phyloP scores from a whole-genome alignment of 2,888 invertebrate genomes.

The Orthonychiurus folsomi region DNA sequence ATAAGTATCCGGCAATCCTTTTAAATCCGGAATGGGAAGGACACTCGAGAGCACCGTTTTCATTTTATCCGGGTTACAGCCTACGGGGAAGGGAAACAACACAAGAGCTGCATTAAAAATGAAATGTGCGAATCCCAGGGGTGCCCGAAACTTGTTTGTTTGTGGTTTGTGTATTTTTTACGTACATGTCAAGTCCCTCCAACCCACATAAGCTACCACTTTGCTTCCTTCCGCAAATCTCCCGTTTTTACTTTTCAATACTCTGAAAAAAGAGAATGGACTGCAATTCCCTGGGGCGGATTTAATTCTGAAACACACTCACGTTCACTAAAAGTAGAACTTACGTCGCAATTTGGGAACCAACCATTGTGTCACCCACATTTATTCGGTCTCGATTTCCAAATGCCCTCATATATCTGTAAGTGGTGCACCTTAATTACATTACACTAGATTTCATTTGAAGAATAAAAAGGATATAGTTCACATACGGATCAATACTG shows the following conservation, averaged over 20 bases:
- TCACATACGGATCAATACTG: slow-evolving; percentile 67
- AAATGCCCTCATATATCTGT: slow-evolving; percentile 50
- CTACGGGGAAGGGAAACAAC: too few relatives aligned
- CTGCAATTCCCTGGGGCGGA: too few relatives aligned
- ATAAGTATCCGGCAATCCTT: slow-evolving; percentile 37
- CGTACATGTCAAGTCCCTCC: slow-evolving; percentile 24
- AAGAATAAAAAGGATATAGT: too few relatives aligned
- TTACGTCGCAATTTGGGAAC: slow-evolving; percentile 44
- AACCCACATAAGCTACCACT: slow-evolving; percentile 34
- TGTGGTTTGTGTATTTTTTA: too few relatives aligned
- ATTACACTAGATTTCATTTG: too few relatives aligned
- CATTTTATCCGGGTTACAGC: slow-evolving; percentile 36
- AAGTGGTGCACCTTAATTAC: too few relatives aligned
- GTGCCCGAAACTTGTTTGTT: too few relatives aligned
- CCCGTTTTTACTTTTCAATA: slow-evolving; percentile 34
- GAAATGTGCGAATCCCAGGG: too few relatives aligned
- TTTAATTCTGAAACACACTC: too few relatives aligned
- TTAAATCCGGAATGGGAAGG: slow-evolving; percentile 36
- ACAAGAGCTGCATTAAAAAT: too few relatives aligned
- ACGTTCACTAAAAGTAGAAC: too few relatives aligned
- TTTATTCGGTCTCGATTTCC: slow-evolving; percentile 42
- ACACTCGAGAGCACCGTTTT: slow-evolving; percentile 33
- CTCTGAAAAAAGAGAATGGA: slow-evolving; percentile 21
- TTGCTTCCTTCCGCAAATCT: slow-evolving; percentile 35
- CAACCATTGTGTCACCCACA: slow-evolving; percentile 59